These are phyloP conservation scores for Sebastes kiyomatsui DNA, from an alignment of 2,797 vertebrate genomes.

Conservation along the genomic window DNA sequence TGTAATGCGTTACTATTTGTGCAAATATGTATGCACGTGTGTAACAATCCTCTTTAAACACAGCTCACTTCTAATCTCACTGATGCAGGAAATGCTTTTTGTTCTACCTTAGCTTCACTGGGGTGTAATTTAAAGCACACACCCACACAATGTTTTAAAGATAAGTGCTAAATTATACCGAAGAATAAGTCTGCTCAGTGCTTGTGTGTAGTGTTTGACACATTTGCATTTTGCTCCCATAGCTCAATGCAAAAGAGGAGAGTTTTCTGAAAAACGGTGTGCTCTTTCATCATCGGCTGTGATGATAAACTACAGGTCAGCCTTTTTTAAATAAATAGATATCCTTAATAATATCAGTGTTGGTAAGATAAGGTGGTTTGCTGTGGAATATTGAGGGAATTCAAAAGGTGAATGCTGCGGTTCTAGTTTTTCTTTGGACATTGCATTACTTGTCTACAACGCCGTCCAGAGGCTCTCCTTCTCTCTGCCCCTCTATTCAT, in stretches of 20 bases:
- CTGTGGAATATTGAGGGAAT: neutral
- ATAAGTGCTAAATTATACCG: conserved; percentile 5
- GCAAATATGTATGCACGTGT: neutral
- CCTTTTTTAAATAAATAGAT: neutral
- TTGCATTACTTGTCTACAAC: neutral
- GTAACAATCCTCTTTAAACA: neutral
- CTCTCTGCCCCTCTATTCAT: conserved; percentile 24
- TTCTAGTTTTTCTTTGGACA: neutral
- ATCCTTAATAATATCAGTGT: neutral
- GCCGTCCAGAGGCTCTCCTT: neutral
- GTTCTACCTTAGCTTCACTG: conserved; percentile 1
- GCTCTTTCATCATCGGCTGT: neutral
- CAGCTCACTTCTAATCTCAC: conserved; percentile 9
- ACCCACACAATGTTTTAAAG: conserved; percentile 39
- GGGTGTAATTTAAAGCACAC: conserved; percentile 36
- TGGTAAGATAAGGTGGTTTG: neutral
- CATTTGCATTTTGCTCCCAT: conserved; percentile 39
- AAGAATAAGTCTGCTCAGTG: conserved; percentile 5
- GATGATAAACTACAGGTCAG: conserved; percentile 1
- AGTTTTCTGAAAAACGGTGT: neutral
- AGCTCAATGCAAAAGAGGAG: neutral
- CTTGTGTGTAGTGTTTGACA: neutral
- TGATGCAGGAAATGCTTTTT: conserved; percentile 20
- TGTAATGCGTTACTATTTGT: neutral
- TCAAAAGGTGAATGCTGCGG: neutral